Percentiles rank a stretch among this genome's conserved stretches.
Conservation (phyloP, 2,113 vertebrate species). For the Casuarius casuarius region DNA sequence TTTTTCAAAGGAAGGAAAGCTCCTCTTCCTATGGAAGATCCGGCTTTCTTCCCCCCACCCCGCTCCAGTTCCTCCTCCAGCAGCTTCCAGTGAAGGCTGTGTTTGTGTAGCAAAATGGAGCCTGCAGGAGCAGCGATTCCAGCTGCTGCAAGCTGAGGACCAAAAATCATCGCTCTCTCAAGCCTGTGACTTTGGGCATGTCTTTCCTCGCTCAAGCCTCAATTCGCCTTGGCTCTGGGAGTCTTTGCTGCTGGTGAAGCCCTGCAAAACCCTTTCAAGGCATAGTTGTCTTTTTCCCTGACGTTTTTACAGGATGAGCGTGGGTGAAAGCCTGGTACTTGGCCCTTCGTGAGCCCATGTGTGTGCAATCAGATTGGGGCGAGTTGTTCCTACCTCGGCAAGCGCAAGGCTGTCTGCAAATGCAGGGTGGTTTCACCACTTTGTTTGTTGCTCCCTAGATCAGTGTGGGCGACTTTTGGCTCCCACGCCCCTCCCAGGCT, state of each 20-base stretch:
- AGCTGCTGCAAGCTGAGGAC: not conserved
- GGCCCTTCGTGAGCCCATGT: not conserved
- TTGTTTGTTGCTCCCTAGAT: not conserved
- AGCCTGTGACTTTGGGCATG: not conserved
- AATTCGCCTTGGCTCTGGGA: not conserved
- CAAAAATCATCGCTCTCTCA: not conserved
- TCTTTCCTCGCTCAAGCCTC: not conserved
- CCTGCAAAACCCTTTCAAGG: not conserved
- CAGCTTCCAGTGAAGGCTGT: not conserved
- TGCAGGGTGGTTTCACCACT: not conserved
- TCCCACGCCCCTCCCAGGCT: not conserved
- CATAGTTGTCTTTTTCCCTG: not conserved
- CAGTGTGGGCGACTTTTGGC: not conserved
- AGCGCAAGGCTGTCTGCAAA: not conserved
- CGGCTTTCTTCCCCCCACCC: not conserved
- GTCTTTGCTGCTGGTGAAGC: not conserved
- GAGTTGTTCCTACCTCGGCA: not conserved
- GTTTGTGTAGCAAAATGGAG: not conserved
- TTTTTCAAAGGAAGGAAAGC: not conserved
- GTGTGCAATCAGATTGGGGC: rapidly evolving
- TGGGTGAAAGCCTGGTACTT: not conserved
- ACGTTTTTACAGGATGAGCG: not conserved
- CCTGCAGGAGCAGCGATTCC: not conserved
- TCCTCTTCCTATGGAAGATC: not conserved
- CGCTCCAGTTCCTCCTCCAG: not conserved